phyloP scores from a whole-genome alignment of 2,113 vertebrate species.

The Donacobius atricapilla region DNA sequence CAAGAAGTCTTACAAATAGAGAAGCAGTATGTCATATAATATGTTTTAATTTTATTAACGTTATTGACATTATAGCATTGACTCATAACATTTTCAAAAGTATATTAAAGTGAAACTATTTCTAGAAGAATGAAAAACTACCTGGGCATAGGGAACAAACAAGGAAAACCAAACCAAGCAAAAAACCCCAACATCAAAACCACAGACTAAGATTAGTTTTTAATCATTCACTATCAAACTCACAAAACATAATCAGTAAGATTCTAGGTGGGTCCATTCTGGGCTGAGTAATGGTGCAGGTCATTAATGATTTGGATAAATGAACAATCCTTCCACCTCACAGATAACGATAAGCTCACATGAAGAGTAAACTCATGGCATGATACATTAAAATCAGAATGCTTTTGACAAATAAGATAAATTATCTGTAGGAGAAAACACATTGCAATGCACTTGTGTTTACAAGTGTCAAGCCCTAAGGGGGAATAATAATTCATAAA shows the following conservation, averaged over 20 bases:
- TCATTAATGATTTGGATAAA: background rate
- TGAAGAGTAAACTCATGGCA: background rate
- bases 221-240: background rate
- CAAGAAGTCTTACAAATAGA: background rate
- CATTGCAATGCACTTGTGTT: background rate
- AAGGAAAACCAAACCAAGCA: background rate
- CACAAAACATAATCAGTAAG: background rate
- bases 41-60: background rate
- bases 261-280: background rate
- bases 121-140: background rate
- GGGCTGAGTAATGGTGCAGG: background rate
- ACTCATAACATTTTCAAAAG: background rate
- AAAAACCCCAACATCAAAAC: background rate
- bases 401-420: background rate
- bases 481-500: background rate
- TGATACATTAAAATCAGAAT: background rate
- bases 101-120: background rate
- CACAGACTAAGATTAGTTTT: background rate
- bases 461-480: background rate
- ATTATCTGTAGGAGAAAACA: background rate
- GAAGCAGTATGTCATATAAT: background rate
- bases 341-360: background rate
- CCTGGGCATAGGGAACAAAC: rapidly evolving
- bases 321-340: background rate
- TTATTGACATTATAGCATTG: background rate